These are phyloP conservation scores for Parnassius orleans DNA, from an alignment of 2,888 invertebrate species.

Conservation along the genomic window DNA sequence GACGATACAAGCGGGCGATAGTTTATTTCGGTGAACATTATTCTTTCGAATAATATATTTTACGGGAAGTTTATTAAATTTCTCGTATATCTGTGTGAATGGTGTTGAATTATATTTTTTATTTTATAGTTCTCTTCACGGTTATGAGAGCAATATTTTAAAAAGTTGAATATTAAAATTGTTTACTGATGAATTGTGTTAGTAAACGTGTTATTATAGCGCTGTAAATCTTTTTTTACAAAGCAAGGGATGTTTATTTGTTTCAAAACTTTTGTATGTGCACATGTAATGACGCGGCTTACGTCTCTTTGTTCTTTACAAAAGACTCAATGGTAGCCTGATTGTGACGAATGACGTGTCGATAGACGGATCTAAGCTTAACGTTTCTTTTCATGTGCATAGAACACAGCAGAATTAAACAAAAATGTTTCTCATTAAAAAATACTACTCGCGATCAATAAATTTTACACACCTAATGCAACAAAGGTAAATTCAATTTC, in stretches of 20 bases:
- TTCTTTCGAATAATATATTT: slow-evolving; percentile 27
- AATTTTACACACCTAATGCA: no score
- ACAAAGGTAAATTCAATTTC: no score
- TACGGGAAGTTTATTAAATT: slow-evolving; percentile 18
- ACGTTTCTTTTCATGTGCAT: slow-evolving; percentile 1
- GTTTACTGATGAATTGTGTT: slow-evolving; percentile 6
- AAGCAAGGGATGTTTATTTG: slow-evolving; percentile 21
- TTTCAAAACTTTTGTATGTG: slow-evolving; percentile 4
- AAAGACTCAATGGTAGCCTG: slow-evolving; percentile 13
- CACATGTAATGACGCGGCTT: slow-evolving; percentile 11
- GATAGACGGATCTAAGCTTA: slow-evolving; percentile 7
- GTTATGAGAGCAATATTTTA: not conserved
- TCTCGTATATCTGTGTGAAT: slow-evolving; percentile 23
- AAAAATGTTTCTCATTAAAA: no score
- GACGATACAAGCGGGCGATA: slow-evolving; percentile 34
- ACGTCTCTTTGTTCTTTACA: slow-evolving; percentile 16
- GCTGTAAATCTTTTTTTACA: slow-evolving; percentile 13
- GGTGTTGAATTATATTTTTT: slow-evolving; percentile 21
- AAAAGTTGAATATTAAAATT: slow-evolving; percentile 2
- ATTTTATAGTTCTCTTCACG: slow-evolving; percentile 15
- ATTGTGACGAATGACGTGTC: slow-evolving; percentile 17
- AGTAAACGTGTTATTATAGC: slow-evolving; percentile 5
- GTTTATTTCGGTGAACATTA: slow-evolving; percentile 49
- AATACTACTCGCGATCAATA: no score
- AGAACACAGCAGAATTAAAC: not conserved